Evolutionary conservation across 2,797 vertebrate genomes (phyloP).

Genomic region (Sebastes baramenuke): DNA sequence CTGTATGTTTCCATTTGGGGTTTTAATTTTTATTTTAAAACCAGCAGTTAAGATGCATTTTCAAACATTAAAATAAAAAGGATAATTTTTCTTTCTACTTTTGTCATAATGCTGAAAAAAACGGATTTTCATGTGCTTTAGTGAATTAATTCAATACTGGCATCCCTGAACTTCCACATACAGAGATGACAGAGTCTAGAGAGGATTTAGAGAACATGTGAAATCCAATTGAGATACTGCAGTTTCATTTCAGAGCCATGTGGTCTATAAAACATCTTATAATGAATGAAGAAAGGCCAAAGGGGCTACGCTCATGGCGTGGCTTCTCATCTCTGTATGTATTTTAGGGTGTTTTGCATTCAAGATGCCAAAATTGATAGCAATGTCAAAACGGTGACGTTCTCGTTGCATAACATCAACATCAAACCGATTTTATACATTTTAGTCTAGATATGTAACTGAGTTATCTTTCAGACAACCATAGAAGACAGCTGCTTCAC

Average conservation of each 20-base stretch:
- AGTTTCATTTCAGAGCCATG: constrained; percentile 35
- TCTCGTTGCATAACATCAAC: background rate
- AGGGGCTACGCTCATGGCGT: background rate
- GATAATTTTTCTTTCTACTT: background rate
- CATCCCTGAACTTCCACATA: background rate
- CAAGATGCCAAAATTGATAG: background rate
- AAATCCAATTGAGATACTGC: constrained; percentile 34
- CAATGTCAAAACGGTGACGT: background rate
- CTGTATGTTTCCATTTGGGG: background rate
- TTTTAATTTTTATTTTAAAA: background rate
- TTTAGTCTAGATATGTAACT: background rate
- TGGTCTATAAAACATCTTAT: constrained; percentile 19
- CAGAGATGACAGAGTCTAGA: background rate
- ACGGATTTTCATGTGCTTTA: background rate
- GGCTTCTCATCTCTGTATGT: background rate
- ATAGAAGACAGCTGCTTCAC: background rate
- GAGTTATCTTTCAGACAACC: background rate
- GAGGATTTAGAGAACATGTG: constrained; percentile 20
- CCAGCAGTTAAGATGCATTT: background rate
- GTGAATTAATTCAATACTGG: background rate
- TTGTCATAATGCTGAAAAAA: background rate
- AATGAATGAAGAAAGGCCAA: background rate
- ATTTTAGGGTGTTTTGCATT: background rate
- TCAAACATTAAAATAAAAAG: background rate
- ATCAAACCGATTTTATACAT: background rate